Conservation (phyloP, 2,113 vertebrate genomes). For the Oreochromis niloticus region DNA sequence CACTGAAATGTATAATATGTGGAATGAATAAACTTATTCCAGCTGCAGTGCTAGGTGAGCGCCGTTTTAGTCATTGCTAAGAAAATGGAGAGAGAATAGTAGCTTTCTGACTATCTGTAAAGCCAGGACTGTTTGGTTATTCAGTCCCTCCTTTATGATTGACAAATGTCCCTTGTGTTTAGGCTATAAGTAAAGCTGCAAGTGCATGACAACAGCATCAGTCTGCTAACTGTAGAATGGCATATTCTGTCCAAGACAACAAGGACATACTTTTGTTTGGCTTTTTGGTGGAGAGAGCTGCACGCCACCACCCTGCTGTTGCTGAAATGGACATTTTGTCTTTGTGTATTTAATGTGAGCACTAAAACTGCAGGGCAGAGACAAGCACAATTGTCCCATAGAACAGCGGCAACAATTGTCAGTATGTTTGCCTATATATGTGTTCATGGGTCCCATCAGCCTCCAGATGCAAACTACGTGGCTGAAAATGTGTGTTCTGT, state of each 20-base stretch:
- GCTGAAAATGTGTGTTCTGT: constrained; percentile 35
- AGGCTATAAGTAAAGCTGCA: constrained; percentile 43
- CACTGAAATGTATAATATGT: not conserved
- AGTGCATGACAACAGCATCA: constrained; percentile 62
- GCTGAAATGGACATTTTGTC: constrained; percentile 72
- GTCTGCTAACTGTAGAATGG: constrained; percentile 54
- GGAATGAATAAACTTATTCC: not conserved
- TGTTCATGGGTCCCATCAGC: constrained; percentile 36
- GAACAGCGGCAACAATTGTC: constrained; percentile 69
- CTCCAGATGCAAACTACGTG: constrained; percentile 49
- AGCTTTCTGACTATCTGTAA: constrained; percentile 8
- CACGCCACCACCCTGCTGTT: constrained; percentile 49
- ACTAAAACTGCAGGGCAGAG: constrained; percentile 51
- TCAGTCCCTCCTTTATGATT: constrained; percentile 44
- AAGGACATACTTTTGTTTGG: constrained; percentile 68
- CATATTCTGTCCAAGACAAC: constrained; percentile 63
- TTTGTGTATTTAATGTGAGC: constrained; percentile 62
- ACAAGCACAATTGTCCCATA: constrained; percentile 64
- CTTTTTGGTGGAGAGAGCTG: constrained; percentile 68
- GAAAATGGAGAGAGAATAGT: constrained; percentile 4
- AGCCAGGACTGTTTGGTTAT: constrained; percentile 7
- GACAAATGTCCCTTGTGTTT: constrained; percentile 63
- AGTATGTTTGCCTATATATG: constrained; percentile 55
- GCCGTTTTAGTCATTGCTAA: not conserved
- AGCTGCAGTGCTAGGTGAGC: not conserved